Percentiles rank a stretch among this genome's conserved stretches.
These are phyloP conservation scores for Tinea trinotella DNA, from an alignment of 2,888 invertebrate species.

Conservation along the genomic window DNA sequence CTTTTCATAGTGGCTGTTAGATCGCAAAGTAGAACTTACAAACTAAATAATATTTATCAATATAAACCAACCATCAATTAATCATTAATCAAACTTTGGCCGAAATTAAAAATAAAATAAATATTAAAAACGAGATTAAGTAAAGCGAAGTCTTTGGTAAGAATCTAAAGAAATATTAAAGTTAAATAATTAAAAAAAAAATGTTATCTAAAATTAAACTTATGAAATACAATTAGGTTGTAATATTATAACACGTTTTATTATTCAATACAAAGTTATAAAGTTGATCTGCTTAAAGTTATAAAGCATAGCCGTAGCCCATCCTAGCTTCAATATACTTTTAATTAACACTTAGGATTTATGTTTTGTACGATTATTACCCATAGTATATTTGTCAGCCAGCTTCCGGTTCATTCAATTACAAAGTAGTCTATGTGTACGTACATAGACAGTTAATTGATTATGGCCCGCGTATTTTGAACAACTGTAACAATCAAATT, in stretches of 20 bases:
- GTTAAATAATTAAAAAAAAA: too few species aligned
- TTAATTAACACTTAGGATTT: neutral
- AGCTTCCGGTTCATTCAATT: neutral
- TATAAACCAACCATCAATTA: too few species aligned
- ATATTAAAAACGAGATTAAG: too few species aligned
- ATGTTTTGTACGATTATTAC: constrained; percentile 5
- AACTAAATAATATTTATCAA: neutral
- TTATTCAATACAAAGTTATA: too few species aligned
- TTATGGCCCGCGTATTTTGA: neutral
- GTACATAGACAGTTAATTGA: neutral
- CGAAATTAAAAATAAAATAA: too few species aligned
- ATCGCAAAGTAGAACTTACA: neutral
- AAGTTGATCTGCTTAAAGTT: neutral
- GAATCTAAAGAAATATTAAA: too few species aligned
- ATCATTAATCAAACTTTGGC: too few species aligned
- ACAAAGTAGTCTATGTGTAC: neutral
- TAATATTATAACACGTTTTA: too few species aligned
- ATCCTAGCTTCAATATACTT: neutral
- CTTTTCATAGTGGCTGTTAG: constrained; percentile 13
- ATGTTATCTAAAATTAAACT: too few species aligned
- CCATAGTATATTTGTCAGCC: neutral
- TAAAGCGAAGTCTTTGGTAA: too few species aligned
- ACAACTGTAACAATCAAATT: constrained; percentile 14
- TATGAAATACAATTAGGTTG: too few species aligned
- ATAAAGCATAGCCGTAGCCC: neutral